Evolutionary conservation across 2,113 vertebrate genomes (phyloP), one percentile per base, ranked within the genome.

Genomic region (Chloropsis hardwickii): DNA sequence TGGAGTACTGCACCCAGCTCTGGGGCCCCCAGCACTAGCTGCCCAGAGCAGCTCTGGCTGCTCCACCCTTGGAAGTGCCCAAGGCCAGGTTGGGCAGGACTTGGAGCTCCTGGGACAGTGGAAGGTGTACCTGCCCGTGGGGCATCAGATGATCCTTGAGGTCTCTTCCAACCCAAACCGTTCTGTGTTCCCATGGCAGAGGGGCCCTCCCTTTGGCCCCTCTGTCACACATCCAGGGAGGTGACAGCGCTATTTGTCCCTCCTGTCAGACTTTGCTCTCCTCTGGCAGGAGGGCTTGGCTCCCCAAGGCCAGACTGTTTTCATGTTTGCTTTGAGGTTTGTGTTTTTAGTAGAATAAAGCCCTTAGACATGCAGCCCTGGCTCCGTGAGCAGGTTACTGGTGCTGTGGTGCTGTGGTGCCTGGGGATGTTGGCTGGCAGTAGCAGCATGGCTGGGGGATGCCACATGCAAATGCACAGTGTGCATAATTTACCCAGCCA

Each of bases 111-210:
- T 37, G 66, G 66, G 18, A 2, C 0, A 14, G 9, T 31, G 50
- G 21, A 0, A 71, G 17, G 17, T 56, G 57, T 64, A 35, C 20
- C 25, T 71, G 65, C 19, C 54, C 5, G 11, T 12, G 13, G 31
- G 40, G 42, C 2, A 40, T 0, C 0, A 12, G 42, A 33, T 10
- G 35, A 35, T 10, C 17, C 12, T 25, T 42, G 31, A 22, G 29
- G 56, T 62, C 11, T 21, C 14, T 64, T 40, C 48, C 42, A 35
- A 9, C 25, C 17, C 66, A 42, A 42, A 48, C 6, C 57, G 35
- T 35, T 9, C 48, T 14, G 66, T n/a, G 56, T 14, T 80, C 23
- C 56, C 28, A 1, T 9, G 58, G 37, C 6, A n/a, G 67, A 51
- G 40, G 12, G 25, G 14, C n/a, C 20, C 39, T 86, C 53, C 44